A percentile compares a stretch with the other conserved stretches of the same genome.
These are phyloP conservation scores for Esox lucius DNA, from an alignment of 2,797 vertebrate genomes.

Conservation along the genomic window DNA sequence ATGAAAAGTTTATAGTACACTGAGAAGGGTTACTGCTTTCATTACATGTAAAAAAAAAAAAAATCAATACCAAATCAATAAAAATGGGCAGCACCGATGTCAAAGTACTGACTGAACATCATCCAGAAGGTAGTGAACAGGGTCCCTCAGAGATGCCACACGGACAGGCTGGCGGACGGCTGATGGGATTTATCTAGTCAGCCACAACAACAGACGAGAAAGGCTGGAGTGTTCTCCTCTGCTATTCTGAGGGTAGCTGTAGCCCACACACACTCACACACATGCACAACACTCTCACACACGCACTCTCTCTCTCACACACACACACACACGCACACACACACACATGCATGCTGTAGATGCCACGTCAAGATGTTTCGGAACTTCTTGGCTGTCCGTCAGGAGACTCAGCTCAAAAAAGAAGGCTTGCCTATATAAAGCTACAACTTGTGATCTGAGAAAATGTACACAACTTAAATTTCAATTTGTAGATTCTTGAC, in stretches of 20 bases:
- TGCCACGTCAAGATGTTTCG: conserved; percentile 74
- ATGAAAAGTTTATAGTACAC: too few relatives aligned
- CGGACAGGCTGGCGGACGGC: too few relatives aligned
- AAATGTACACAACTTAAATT: neutral
- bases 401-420: conserved; percentile 15
- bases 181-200: neutral
- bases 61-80: too few relatives aligned
- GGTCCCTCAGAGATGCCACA: too few relatives aligned
- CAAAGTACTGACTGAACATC: too few relatives aligned
- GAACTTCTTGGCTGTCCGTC: conserved; percentile 67
- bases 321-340: conserved; percentile 15
- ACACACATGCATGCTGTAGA: conserved; percentile 28
- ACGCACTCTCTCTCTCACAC: neutral
- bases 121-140: too few relatives aligned
- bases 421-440: conserved; percentile 53
- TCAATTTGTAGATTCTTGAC: neutral
- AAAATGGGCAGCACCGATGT: too few relatives aligned
- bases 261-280: neutral
- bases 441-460: conserved; percentile 26
- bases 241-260: neutral
- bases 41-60: too few relatives aligned
- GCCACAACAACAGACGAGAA: neutral
- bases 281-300: conserved; percentile 14
- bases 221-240: conserved; percentile 5
- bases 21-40: too few relatives aligned